A percentile compares a stretch with the other conserved stretches of the same genome.
These are phyloP conservation scores for Eurosta solidaginis DNA, from an alignment of 1,140 invertebrate species.

Conservation along the genomic window DNA sequence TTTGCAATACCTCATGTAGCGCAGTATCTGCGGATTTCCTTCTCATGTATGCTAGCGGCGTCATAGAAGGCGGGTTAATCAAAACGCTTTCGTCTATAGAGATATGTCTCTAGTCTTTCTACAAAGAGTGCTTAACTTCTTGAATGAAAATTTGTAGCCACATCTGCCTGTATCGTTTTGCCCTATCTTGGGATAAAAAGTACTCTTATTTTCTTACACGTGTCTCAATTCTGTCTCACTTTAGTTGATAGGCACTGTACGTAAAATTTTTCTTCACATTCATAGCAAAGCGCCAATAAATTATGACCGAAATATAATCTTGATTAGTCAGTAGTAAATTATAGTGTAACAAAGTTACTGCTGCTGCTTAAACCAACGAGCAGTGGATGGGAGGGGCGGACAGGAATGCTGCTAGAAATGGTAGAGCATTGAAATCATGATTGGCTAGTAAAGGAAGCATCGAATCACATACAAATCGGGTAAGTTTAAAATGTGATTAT, in stretches of 20 bases:
- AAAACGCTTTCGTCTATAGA: no score
- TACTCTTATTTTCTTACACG: no score
- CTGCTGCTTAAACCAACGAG: neutral
- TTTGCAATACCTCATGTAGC: no score
- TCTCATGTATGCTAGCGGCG: no score
- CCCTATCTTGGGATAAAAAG: no score
- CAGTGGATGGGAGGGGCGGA: neutral
- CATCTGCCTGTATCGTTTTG: no score
- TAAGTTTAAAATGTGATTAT: conserved; percentile 9
- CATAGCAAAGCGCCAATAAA: neutral
- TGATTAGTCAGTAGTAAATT: conserved; percentile 15
- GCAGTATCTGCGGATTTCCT: no score
- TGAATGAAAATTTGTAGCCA: no score
- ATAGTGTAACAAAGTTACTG: conserved; percentile 17
- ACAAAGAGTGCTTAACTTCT: no score
- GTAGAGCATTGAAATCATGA: neutral
- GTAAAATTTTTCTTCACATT: neutral
- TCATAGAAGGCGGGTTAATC: no score
- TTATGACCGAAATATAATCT: conserved; percentile 26
- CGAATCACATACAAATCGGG: neutral
- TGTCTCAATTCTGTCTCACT: no score
- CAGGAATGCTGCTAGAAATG: neutral
- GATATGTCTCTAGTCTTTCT: no score
- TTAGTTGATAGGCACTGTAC: neutral
- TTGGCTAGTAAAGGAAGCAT: neutral